Evolutionary conservation across 1,140 invertebrate species (phyloP), one percentile per base, ranked within the genome.

Genomic region (Bombus vancouverensis): DNA sequence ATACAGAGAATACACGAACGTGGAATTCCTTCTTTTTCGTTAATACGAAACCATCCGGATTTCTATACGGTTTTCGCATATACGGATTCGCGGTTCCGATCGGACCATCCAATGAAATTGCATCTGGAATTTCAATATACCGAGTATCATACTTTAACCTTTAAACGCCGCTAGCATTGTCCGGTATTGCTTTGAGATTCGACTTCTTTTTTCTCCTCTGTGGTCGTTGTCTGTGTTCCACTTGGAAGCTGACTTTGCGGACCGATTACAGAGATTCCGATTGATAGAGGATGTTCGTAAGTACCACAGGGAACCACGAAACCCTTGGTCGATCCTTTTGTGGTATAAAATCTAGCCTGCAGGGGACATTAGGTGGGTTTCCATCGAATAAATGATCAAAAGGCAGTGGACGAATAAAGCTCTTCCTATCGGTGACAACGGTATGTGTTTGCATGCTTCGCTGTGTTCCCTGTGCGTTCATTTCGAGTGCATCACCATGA

Each of bases 81-180:
- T 22, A 53, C 47, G 59, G 44, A 25, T 12, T n/a, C 59, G 53
- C 13, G 70, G 80, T 47, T 53, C 15, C 39, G 77, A 88, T 39
- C 34, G 32, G 88, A 86, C 76, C 5, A 66, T 34, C 44, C 57
- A 77, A 66, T 57, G 68, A 90, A 91, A 91, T 92, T 91, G 88
- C 85, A 90, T 91, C 72, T 86, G 79, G 83, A 92, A 92, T 92
- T 92, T 92, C 90, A 92, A 92, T 91, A 91, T 87, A 86, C 85
- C 85, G 81, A 89, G 82, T 91, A 90, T 91, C 91, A 85, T 88
- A 88, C 85, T 79, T 86, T 78, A 81, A 89, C 85, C 83, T 88
- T 83, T 81, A 90, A 90, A 90, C 85, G 88, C 88, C 87, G 71
- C 71, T 18, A 79, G 90, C 75, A 59, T 44, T 80, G 86, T 88